Conservation (phyloP, 1,140 invertebrate species). For the Lanistes nyassanus region DNA sequence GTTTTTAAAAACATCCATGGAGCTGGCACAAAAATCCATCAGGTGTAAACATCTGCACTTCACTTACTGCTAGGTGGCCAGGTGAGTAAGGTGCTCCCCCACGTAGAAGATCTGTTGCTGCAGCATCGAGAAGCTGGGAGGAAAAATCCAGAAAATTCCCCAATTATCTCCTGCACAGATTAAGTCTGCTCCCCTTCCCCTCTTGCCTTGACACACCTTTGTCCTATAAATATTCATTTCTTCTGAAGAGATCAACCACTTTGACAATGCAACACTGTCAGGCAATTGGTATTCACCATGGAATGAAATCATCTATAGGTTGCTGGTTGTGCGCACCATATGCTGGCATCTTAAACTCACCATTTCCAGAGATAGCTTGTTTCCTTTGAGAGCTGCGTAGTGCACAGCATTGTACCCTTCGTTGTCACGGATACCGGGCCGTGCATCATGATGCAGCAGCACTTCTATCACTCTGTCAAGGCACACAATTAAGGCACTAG, state of each 20-base stretch:
- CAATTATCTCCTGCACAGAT: neutral
- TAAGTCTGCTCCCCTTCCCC: too few relatives aligned
- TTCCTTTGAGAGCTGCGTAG: constrained; percentile 65
- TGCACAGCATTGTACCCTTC: constrained; percentile 64
- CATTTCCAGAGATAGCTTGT: constrained; percentile 62
- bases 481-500: too few relatives aligned
- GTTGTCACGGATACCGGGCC: constrained; percentile 69
- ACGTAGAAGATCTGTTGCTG: constrained; percentile 56
- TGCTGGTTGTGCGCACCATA: too few relatives aligned
- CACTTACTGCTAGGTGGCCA: constrained; percentile 72
- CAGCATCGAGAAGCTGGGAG: constrained; percentile 61
- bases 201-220: too few relatives aligned
- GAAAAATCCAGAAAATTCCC: neutral
- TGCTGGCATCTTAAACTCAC: too few relatives aligned
- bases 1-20: too few relatives aligned
- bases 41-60: neutral
- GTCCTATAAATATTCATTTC: too few relatives aligned
- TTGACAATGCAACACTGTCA: too few relatives aligned
- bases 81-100: constrained; percentile 67
- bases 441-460: constrained; percentile 72
- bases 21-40: neutral
- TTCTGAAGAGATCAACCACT: too few relatives aligned
- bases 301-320: too few relatives aligned
- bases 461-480: constrained; percentile 72
- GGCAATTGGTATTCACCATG: too few relatives aligned